These are phyloP conservation scores for Theonella swinhoei DNA, from an alignment of 37 sponge, comb jelly and placozoan species.

Conservation along the genomic window DNA sequence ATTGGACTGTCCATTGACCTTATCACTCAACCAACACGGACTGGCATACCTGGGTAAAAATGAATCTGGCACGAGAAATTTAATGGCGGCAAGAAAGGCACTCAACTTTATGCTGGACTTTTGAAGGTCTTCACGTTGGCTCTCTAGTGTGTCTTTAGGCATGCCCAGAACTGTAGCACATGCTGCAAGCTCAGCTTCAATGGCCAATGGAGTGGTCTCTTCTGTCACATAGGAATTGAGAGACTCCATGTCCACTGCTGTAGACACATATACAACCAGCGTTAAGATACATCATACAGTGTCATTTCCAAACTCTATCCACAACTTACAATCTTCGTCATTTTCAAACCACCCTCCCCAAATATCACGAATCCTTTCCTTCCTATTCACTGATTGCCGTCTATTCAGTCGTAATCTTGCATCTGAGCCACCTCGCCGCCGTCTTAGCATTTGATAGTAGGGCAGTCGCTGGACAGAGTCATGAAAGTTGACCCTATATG, in stretches of 20 bases:
- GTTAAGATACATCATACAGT: no score
- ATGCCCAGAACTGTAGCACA: background rate
- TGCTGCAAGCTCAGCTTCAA: background rate
- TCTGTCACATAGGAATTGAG: background rate
- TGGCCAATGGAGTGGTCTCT: background rate
- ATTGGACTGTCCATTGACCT: background rate
- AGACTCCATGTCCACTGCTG: background rate
- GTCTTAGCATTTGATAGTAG: background rate
- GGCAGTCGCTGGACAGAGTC: background rate
- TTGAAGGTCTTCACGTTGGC: background rate
- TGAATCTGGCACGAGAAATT: constrained; percentile 1
- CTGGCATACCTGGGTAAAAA: constrained; percentile 4
- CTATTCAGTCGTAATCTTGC: background rate
- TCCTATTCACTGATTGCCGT: no score
- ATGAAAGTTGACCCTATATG: background rate
- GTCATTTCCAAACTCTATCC: no score
- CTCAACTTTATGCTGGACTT: constrained; percentile 7
- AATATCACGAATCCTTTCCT: background rate
- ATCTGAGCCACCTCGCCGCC: background rate
- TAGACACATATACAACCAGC: background rate
- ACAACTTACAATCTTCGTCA: background rate
- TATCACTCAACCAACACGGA: constrained; percentile 21
- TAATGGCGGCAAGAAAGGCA: constrained; percentile 13
- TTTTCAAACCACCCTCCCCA: background rate
- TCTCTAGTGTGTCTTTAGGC: background rate